These are phyloP conservation scores for Anser brachyrhynchus DNA, from an alignment of 2,113 vertebrate genomes.

Conservation along the genomic window DNA sequence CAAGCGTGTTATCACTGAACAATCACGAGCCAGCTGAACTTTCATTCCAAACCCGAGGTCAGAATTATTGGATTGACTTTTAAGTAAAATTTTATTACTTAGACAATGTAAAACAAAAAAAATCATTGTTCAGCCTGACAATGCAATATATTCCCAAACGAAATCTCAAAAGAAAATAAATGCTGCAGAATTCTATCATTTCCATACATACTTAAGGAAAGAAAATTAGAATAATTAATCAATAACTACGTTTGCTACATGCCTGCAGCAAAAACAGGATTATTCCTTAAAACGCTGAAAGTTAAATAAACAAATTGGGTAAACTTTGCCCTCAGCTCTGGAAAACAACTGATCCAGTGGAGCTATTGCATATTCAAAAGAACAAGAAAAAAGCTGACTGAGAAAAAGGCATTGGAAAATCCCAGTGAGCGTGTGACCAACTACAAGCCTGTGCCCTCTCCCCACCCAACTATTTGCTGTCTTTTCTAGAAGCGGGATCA, in stretches of 20 bases:
- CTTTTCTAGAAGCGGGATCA: neutral
- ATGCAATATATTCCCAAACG: neutral
- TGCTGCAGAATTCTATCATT: neutral
- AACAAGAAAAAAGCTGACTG: neutral
- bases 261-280: conserved; percentile 12
- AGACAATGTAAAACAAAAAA: neutral
- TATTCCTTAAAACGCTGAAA: conserved; percentile 13
- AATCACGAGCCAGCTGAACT: neutral
- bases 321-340: conserved; percentile 42
- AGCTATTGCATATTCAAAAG: conserved; percentile 24
- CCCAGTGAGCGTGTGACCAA: neutral
- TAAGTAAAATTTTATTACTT: neutral
- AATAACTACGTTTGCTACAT: neutral
- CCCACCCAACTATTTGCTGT: neutral
- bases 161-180: neutral
- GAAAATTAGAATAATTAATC: conserved; percentile 25
- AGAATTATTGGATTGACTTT: neutral
- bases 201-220: neutral
- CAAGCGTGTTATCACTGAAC: neutral
- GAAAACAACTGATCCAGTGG: neutral
- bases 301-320: conserved; percentile 26
- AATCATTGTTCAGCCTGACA: neutral
- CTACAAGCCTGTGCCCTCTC: neutral
- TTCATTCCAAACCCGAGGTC: neutral
- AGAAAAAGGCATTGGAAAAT: conserved; percentile 19